Base-by-base conservation (phyloP, 1,140 invertebrate species). In the Lasaia peninsularis region DNA sequence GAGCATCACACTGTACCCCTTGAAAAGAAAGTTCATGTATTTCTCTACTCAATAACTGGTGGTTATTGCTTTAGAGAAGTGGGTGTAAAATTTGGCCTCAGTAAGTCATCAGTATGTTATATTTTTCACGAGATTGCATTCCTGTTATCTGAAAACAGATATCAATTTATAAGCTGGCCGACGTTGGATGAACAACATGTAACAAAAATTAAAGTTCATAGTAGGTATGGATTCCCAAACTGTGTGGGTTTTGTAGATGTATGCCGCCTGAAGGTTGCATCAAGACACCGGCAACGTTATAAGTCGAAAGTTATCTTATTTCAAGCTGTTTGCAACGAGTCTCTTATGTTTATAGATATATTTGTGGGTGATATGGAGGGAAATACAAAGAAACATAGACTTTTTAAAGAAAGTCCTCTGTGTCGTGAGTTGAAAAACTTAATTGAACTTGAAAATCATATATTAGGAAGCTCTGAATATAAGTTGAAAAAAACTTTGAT, bases 301-400 rank as follows among this genome's bases (percentile, higher is more conserved):
- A 65, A 69, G 53, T 67, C 72, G 53, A 74, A 84, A 28, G 66
- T 65, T 48, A 69, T 88, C 20, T 62, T 87, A 5, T 60, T 88
- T n/a, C 86, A 88, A 77, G 86, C 76, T 33, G 86, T 88, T 12
- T 88, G 86, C 77, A 79, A 88, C 71, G 86, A 88, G 56, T 75
- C 72, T 14, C 63, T 83, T 2, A 74, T 78, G 67, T 88, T 88
- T 62, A 75, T 76, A 55, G 79, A 88, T 62, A 70, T 85, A 53
- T 70, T 80, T 54, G 52, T 86, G 18, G 78, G 82, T 9, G 67
- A 73, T 52, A 66, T 80, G 50, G 79, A 83, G n/a, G 69, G 1
- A 2, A 44, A 62, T 28, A 79, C 72, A 28, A 73, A 67, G 37
- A 88, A 86, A 69, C 73, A 44, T 51, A 78, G 68, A 70, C 67